Percentiles rank a stretch among this genome's conserved stretches.
Conservation (phyloP, 2,888 invertebrate species). For the Diadromus collaris region DNA sequence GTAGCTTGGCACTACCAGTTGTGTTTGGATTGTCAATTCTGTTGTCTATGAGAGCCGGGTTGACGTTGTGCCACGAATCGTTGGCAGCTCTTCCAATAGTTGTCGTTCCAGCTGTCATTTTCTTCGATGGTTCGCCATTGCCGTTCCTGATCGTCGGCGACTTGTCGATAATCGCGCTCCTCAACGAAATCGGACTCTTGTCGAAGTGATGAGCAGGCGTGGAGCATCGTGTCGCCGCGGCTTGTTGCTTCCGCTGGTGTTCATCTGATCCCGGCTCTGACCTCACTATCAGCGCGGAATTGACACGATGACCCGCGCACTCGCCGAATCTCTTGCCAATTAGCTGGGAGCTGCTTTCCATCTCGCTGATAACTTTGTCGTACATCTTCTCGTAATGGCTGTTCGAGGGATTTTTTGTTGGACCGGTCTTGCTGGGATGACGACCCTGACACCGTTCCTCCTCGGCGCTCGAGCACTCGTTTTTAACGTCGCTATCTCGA, state of each 20-base stretch:
- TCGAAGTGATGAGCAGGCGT: constrained; percentile 64
- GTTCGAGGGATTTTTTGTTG: constrained; percentile 23
- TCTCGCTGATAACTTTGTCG: constrained; percentile 47
- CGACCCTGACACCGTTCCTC: constrained; percentile 43
- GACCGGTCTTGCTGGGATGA: constrained; percentile 29
- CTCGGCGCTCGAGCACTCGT: constrained; percentile 26
- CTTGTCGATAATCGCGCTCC: constrained; percentile 76
- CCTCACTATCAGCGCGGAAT: constrained; percentile 60
- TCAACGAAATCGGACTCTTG: constrained; percentile 72
- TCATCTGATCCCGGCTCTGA: constrained; percentile 33
- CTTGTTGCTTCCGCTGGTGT: constrained; percentile 47
- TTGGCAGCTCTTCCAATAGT: constrained; percentile 50
- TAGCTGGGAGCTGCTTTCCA: constrained; percentile 30
- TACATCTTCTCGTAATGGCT: constrained; percentile 54
- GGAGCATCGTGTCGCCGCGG: constrained; percentile 54
- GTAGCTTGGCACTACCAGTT: constrained; percentile 59
- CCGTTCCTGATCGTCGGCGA: constrained; percentile 48
- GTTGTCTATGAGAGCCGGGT: constrained; percentile 76
- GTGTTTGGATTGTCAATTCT: constrained; percentile 62
- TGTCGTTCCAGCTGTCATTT: constrained; percentile 64
- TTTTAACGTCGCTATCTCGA: constrained; percentile 38
- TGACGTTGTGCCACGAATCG: constrained; percentile 71
- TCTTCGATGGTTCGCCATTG: constrained; percentile 42
- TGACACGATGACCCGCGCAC: constrained; percentile 50
- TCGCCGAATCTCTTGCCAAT: constrained; percentile 51